phyloP scores from a whole-genome alignment of 1,140 invertebrate genomes.

The Mylabris phalerata region DNA sequence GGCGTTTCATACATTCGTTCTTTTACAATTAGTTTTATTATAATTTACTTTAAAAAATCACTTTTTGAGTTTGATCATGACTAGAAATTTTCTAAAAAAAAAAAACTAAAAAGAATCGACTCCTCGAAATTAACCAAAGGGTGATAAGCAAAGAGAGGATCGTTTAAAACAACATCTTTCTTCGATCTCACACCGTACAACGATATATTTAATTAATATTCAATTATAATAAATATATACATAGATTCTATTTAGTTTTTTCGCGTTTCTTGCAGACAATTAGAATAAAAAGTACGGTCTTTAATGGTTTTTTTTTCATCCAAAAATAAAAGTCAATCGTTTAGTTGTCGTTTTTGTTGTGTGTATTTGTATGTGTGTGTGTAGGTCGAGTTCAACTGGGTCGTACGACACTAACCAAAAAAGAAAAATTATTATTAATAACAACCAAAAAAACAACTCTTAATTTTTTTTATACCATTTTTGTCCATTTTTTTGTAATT shows the following conservation, averaged over 20 bases:
- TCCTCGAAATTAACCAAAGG: not conserved
- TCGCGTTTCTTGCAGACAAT: conserved; percentile 9
- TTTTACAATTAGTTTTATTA: too few species aligned
- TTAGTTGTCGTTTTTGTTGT: too few species aligned
- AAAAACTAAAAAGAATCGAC: too few species aligned
- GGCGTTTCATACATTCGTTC: too few species aligned
- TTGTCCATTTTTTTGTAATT: not conserved
- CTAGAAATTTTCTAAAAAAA: too few species aligned
- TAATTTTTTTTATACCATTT: conserved; percentile 22
- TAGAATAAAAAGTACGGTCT: conserved; percentile 30
- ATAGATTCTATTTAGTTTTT: conserved; percentile 26
- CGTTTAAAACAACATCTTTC: conserved; percentile 40
- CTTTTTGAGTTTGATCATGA: too few species aligned
- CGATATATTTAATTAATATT: conserved; percentile 35
- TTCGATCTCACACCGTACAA: conserved; percentile 39
- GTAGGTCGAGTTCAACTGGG: conserved; percentile 6
- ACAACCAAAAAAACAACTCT: conserved; percentile 29
- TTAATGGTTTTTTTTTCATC: conserved; percentile 1
- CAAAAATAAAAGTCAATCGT: conserved; percentile 16
- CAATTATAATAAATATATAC: conserved; percentile 41
- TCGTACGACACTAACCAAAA: conserved; percentile 21
- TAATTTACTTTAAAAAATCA: too few species aligned
- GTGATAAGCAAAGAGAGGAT: conserved; percentile 3
- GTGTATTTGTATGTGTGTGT: too few species aligned
- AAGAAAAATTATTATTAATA: conserved; percentile 25